A percentile compares a stretch with the other conserved stretches of the same genome.
phyloP scores from a whole-genome alignment of 1,140 invertebrate genomes.

The honey bee (Apis mellifera) region DNA sequence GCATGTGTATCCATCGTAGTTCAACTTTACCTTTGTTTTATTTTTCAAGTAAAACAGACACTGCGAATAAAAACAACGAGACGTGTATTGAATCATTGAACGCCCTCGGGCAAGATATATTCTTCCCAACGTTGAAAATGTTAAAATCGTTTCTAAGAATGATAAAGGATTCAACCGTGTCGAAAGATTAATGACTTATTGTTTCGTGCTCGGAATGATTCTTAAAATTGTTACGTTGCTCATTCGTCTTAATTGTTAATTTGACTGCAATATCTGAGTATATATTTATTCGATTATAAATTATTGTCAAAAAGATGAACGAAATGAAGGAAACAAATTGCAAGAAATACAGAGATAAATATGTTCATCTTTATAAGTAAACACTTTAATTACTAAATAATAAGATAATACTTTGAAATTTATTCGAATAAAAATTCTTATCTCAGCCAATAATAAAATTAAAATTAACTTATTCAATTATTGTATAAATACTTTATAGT shows the following conservation, averaged over 20 bases:
- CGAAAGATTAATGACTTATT: neutral
- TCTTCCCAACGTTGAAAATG: neutral
- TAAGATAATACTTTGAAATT: too few species aligned
- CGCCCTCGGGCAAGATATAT: neutral
- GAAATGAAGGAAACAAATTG: too few species aligned
- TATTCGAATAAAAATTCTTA: too few species aligned
- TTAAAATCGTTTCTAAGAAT: neutral
- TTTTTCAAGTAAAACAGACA: neutral
- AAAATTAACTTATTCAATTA: too few species aligned
- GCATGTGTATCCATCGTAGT: neutral
- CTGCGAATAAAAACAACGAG: neutral
- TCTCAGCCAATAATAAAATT: too few species aligned
- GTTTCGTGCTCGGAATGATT: neutral
- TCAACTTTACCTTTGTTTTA: neutral
- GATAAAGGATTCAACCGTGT: neutral
- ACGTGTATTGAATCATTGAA: neutral
- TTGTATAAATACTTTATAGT: too few species aligned
- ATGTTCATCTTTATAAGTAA: too few species aligned
- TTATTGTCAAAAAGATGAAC: too few species aligned
- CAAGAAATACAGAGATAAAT: too few species aligned
- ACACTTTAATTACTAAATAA: too few species aligned
- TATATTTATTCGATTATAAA: too few species aligned
- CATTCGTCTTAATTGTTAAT: neutral
- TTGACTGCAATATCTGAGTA: neutral
- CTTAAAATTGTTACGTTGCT: neutral